Evolutionary conservation across 1,140 invertebrate species (phyloP), one percentile per base, ranked within the genome.

Genomic region (Eriosoma lanigerum): DNA sequence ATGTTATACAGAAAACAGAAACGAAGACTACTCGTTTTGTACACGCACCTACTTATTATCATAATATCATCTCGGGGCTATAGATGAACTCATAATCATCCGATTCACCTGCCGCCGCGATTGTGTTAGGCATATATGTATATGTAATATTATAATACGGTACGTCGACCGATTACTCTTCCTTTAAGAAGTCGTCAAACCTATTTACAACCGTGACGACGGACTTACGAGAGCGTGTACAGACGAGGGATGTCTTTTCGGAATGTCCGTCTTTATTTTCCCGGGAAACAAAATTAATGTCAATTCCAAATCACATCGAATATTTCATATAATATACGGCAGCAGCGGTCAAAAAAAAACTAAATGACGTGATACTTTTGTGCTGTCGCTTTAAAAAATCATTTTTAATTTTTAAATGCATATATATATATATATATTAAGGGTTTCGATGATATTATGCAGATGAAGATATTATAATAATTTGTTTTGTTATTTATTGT

Each of bases 161-260:
- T 54, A 21, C 13, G 73, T 58, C 29, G 17, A 76, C 52, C 73
- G 73, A 76, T 76, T 76, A 76, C 50, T 58, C 73, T 58, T 76
- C 50, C n/a, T 60, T 13, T 58, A 58, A 44, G 32, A n/a, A 76
- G 73, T 76, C 38, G 73, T 76, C 73, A 76, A 76, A 29, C 54
- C 15, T 52, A 76, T 76, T 76, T 56, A 76, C 52, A 24, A 26
- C 73, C 73, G 73, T 58, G n/a, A 58, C 73, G 32, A 76, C 54
- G 73, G 66, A 17, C 73, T 54, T 56, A 76, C 17, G 54, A 38
- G 73, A 58, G 26, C n/a, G 10, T 46, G 73, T 29, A 29, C 60
- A 21, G 48, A 32, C 21, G 29, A 54, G 66, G 21, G n/a, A 38
- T 48, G 21, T 68, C 66, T 68, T 46, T 29, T 15, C 38, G 38